phyloP scores from a whole-genome alignment of 2,888 invertebrate species.

The Syritta pipiens region DNA sequence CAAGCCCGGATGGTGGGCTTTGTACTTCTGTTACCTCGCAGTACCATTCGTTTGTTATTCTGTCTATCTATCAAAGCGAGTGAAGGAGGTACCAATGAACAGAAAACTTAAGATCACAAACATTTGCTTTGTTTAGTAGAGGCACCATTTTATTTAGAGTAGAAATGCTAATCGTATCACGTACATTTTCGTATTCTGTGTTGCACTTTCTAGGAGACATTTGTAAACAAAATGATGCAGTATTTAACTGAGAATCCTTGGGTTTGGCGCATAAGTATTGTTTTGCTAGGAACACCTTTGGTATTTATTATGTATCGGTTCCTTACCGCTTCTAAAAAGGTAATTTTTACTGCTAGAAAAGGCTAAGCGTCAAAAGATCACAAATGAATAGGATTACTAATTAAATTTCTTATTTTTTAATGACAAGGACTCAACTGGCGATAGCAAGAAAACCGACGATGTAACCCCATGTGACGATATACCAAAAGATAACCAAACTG shows the following conservation, averaged over 20 bases:
- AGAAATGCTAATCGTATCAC: constrained; percentile 38
- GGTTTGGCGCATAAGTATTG: constrained; percentile 92
- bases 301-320: constrained; percentile 90
- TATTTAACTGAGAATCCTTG: constrained; percentile 92
- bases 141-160: constrained; percentile 11
- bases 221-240: constrained; percentile 86
- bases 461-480: constrained; percentile 81
- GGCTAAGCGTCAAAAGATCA: no score
- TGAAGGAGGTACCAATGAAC: constrained; percentile 82
- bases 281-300: constrained; percentile 88
- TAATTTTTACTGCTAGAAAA: no score
- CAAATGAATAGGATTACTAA: no score
- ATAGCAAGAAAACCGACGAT: constrained; percentile 87
- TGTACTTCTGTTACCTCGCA: constrained; percentile 88
- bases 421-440: constrained; percentile 80
- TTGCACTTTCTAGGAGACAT: constrained; percentile 84
- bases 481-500: constrained; percentile 64
- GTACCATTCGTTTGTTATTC: constrained; percentile 86
- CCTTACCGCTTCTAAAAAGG: constrained; percentile 76
- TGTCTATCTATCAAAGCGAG: constrained; percentile 83
- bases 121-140: constrained; percentile 2
- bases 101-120: background rate
- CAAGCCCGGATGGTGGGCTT: constrained; percentile 89
- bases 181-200: constrained; percentile 61
- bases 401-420: background rate